Percentiles rank a stretch among this genome's conserved stretches.
phyloP scores from a whole-genome alignment of 2,888 invertebrate species.

The Hyposoter dolosus region DNA sequence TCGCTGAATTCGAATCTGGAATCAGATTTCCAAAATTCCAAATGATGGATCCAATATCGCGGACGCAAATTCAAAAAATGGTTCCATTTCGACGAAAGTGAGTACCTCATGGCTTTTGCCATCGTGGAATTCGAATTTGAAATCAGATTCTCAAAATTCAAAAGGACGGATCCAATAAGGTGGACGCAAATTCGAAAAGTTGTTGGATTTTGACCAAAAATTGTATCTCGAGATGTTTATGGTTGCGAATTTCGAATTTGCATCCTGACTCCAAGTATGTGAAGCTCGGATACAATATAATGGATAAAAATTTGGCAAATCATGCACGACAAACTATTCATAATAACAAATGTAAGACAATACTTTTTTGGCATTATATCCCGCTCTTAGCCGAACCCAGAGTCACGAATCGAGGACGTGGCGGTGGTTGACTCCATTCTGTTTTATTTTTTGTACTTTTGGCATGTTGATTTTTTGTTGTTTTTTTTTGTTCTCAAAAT shows the following conservation, averaged over 20 bases:
- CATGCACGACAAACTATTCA: neutral
- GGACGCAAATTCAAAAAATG: neutral
- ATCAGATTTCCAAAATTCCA: neutral
- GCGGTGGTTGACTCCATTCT: slow-evolving; percentile 4
- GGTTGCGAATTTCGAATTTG: neutral
- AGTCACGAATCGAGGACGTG: slow-evolving; percentile 17
- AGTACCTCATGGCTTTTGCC: neutral
- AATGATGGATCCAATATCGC: neutral
- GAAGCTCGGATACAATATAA: slow-evolving; percentile 4
- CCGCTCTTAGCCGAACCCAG: slow-evolving; percentile 3
- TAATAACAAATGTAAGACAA: slow-evolving; percentile 7
- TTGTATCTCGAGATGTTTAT: neutral
- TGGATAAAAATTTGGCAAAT: slow-evolving; percentile 7
- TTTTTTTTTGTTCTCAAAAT: neutral
- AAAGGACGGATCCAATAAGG: neutral
- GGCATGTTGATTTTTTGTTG: no score
- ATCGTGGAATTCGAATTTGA: no score
- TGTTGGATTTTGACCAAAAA: neutral
- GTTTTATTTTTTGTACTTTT: slow-evolving; percentile 1
- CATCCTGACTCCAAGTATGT: neutral
- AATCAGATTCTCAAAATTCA: no score
- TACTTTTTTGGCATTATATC: neutral
- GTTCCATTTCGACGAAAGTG: neutral
- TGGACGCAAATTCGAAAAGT: no score
- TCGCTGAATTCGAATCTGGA: neutral